Base-by-base conservation (phyloP, 1,140 invertebrate species). In the Microplitis mediator region DNA sequence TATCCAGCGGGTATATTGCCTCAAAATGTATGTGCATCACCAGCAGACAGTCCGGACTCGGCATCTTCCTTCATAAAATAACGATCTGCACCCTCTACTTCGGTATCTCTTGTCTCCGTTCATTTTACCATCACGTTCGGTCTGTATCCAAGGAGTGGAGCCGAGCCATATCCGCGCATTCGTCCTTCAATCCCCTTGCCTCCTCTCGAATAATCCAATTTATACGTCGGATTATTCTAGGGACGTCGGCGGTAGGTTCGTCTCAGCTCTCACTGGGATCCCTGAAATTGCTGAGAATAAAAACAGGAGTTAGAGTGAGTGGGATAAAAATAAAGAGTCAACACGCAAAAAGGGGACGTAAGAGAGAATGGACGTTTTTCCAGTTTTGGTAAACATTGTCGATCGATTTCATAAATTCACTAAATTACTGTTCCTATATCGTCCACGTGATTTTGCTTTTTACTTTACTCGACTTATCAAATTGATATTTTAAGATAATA, bases 191-290 rank as follows among this genome's bases (percentile, higher is more conserved):
- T 58, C 76, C 66, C 63, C 54, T 67, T 67, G 62, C 11, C 39
- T 73, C 72, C 68, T 58, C 65, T 54, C 72, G 35, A 69, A 51
- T 68, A 65, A 74, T 75, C 39, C 71, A 77, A 77, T 77, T 77
- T 77, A 74, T 74, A 71, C 71, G 39, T 54, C 60, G 80, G 84
- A 84, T 87, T 86, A 87, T 87, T 82, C 79, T 52, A 58, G 72
- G 77, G 77, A 76, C 72, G 72, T 72, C 71, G 62, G 61, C 73
- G 73, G 65, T 67, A 45, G 39, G 39, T 45, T 45, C 8, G 39
- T 71, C 58, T 74, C 69, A 61, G 71, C 72, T 73, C 73, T 74
- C 69, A 70, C 64, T 76, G 64, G 77, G 65, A 66, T 68, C 69
- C 73, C 69, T 71, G 76, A 54, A 79, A 79, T 77, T 76, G 78